Evolutionary conservation across 2,888 invertebrate genomes (phyloP).

Genomic region (Zeuzera pyrina): DNA sequence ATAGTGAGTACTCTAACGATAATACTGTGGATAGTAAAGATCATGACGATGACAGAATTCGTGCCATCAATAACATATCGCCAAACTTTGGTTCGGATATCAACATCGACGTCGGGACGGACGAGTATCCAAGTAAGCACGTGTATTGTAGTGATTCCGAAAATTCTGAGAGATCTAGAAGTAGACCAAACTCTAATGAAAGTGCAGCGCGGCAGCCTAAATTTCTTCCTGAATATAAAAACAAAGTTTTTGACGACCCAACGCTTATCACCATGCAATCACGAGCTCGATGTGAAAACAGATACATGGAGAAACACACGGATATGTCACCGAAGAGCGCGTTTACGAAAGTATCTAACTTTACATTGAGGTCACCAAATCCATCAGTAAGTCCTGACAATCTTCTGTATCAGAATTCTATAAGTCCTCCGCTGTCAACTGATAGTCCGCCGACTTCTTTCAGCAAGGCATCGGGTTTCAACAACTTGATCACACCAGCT

Average conservation of each 20-base stretch:
- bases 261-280: constrained; percentile 65
- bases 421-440: constrained; percentile 79
- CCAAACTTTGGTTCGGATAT: constrained; percentile 63
- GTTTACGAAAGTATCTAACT: constrained; percentile 84
- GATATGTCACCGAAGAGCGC: constrained; percentile 81
- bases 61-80: constrained; percentile 60
- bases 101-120: constrained; percentile 67
- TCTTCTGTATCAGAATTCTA: constrained; percentile 82
- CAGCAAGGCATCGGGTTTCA: constrained; percentile 50
- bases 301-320: constrained; percentile 52
- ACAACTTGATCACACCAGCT: constrained; percentile 52
- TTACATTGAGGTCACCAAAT: constrained; percentile 73
- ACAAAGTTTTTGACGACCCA: constrained; percentile 76
- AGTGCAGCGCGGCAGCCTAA: constrained; percentile 69
- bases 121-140: constrained; percentile 62
- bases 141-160: constrained; percentile 67
- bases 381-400: constrained; percentile 85
- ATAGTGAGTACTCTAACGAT: constrained; percentile 50
- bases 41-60: constrained; percentile 53
- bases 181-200: constrained; percentile 69
- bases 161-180: constrained; percentile 61
- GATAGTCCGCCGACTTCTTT: constrained; percentile 70
- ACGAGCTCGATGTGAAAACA: constrained; percentile 63
- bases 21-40: constrained; percentile 48
- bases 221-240: constrained; percentile 66